Evolutionary conservation across 2,113 vertebrate species (phyloP), one percentile per base, ranked within the genome.

Genomic region (Telmatochromis sp.): DNA sequence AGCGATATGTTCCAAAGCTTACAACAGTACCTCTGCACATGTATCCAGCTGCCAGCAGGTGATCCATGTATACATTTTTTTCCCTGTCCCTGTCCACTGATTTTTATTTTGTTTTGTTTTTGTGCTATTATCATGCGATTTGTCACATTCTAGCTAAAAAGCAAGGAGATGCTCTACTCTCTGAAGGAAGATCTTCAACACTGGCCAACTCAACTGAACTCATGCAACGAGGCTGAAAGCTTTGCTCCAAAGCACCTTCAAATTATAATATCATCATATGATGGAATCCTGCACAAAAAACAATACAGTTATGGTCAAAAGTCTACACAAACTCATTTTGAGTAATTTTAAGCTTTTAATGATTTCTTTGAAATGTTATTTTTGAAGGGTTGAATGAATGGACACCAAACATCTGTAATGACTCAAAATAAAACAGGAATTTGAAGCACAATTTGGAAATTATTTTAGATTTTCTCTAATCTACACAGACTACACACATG

Each of bases 11-110:
- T 47, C 21, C 21, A 26, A 47, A 73, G 14, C 21, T 73, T 1
- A 31, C 15, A 31, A 5, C 23, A 49, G 23, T 47, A 75, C 17
- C 15, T 75, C 70, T 31, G 26, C 40, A 47, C 42, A 47, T 0
- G 70, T 47, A 28, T 47, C 42, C 6, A 47, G 40, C 70, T 31
- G 26, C 26, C 45, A 31, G 42, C 23, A 78, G 15, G 26, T n/a
- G 73, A 78, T 19, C 26, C 26, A 7, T 51, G 15, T 13, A 13
- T 78, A 31, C 2, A 0, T 35, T 47, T 49, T 15, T 23, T 28
- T 19, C 0, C 1, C 0, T 47, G n/a, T 23, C 21, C 33, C 35
- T 17, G 2, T 57, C n/a, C 31, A 55, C 6, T 26, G 33, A 37
- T 80, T 55, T 49, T 49, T 80, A 53, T 75, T 75, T 75, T 47